Percentiles rank a stretch among this genome's conserved stretches.
These are phyloP conservation scores for Dolichotis patagonum DNA, from an alignment of 2,113 vertebrate species.

Conservation along the genomic window DNA sequence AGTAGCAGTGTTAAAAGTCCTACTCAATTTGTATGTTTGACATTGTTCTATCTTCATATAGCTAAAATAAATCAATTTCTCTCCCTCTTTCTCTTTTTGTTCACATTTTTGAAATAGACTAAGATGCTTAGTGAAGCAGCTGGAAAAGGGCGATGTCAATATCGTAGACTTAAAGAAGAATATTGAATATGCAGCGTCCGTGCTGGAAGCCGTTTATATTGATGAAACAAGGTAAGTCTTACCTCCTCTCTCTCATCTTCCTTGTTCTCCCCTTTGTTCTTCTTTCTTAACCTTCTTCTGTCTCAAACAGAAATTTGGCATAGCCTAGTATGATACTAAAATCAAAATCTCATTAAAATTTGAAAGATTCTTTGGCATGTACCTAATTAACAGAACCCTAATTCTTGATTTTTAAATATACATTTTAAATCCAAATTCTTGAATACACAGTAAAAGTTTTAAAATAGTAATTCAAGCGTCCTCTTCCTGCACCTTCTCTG, in stretches of 20 bases:
- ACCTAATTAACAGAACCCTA: background rate
- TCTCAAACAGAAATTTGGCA: background rate
- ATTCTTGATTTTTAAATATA: background rate
- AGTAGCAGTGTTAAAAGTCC: background rate
- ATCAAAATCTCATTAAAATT: constrained; percentile 30
- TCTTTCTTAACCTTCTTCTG: background rate
- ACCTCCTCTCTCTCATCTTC: background rate
- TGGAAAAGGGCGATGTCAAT: constrained; percentile 96
- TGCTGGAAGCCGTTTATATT: constrained; percentile 97
- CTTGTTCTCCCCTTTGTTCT: background rate
- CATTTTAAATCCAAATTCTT: background rate
- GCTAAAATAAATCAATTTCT: background rate
- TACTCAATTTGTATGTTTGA: background rate
- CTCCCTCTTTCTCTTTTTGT: background rate
- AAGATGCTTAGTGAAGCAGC: constrained; percentile 95
- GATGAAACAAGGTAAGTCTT: constrained; percentile 95
- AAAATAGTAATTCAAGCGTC: background rate
- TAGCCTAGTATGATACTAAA: background rate
- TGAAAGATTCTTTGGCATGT: constrained; percentile 29
- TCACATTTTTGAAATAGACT: constrained; percentile 87
- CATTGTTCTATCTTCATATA: background rate
- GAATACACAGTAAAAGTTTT: constrained; percentile 7
- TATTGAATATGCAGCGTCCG: constrained; percentile 96
- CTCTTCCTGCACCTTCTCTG: rapidly evolving
- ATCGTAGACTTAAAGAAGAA: constrained; percentile 95